These are phyloP conservation scores for Sanderia malayensis DNA, from an alignment of 30 jellyfish, hydroid and myxozoan species.

Conservation along the genomic window DNA sequence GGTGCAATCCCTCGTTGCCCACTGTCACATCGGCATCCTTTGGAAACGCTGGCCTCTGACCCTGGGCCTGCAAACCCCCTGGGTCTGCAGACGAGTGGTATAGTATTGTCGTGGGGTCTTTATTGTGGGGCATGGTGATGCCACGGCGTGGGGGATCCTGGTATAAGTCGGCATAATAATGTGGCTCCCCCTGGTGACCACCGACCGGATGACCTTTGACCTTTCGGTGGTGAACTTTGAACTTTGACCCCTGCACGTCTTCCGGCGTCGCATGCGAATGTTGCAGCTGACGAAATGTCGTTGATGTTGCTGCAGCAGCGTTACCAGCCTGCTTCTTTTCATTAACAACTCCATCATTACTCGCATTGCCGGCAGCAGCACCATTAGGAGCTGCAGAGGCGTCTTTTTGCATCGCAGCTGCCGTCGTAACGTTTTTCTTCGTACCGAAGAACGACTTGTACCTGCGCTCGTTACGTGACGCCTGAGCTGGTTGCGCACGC, in stretches of 20 bases:
- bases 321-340: no score
- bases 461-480: conserved; percentile 56
- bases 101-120: conserved; percentile 51
- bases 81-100: no score
- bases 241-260: no score
- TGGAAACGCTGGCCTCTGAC: conserved; percentile 42
- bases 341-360: no score
- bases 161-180: conserved; percentile 63
- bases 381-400: no score
- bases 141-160: conserved; percentile 82
- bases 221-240: conserved; percentile 61
- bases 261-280: no score
- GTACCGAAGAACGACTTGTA: conserved; percentile 54
- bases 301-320: neutral
- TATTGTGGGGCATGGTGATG: conserved; percentile 61
- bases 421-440: no score
- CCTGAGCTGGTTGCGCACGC: conserved; percentile 42
- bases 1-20: conserved; percentile 41
- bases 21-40: conserved; percentile 48
- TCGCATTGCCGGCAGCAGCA: conserved; percentile 32
- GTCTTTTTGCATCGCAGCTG: no score
- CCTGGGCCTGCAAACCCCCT: no score
- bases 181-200: conserved; percentile 75
- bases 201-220: no score
- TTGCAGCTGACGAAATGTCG: neutral